These are phyloP conservation scores for Sternotherus odoratus DNA, from an alignment of 2,797 vertebrate species.

Conservation along the genomic window DNA sequence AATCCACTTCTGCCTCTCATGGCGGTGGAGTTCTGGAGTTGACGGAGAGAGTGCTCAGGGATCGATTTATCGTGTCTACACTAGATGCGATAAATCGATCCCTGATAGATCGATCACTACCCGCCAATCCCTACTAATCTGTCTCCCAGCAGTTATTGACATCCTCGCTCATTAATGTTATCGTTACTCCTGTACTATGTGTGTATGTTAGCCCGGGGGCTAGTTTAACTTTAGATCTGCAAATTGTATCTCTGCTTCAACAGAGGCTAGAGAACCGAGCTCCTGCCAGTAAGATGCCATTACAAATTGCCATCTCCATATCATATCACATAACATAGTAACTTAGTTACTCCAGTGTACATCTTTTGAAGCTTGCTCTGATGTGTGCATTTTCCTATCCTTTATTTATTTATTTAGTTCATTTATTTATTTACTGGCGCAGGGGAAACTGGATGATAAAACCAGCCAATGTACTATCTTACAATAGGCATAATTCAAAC, in stretches of 20 bases:
- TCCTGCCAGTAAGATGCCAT: background rate
- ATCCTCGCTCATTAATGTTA: background rate
- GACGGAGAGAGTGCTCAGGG: too few species aligned
- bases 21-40: too few species aligned
- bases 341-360: background rate
- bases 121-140: background rate
- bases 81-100: too few species aligned
- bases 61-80: too few species aligned
- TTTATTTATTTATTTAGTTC: too few species aligned
- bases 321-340: too few species aligned
- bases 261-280: background rate
- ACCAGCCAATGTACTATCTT: background rate
- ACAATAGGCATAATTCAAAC: background rate
- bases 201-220: background rate
- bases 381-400: rapidly evolving
- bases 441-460: background rate
- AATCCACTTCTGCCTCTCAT: too few species aligned
- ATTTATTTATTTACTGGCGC: too few species aligned
- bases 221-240: background rate
- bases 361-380: background rate
- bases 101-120: too few species aligned
- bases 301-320: background rate
- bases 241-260: background rate
- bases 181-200: background rate
- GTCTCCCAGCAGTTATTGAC: background rate